Conservation (phyloP, 2,113 vertebrate genomes). For the Xiphophorus couchianus region DNA sequence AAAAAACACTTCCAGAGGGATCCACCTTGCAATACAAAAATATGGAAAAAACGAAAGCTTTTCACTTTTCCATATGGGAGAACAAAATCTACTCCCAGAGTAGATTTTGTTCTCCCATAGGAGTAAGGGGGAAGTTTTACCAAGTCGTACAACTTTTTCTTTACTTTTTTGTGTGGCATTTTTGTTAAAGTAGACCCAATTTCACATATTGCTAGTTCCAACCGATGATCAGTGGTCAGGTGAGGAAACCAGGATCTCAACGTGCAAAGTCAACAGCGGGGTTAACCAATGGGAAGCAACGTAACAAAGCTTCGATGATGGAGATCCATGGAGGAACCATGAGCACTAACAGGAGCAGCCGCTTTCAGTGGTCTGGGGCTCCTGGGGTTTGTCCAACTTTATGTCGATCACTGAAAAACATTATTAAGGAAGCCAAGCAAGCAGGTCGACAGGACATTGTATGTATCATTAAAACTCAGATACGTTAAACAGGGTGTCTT, state of each 20-base stretch:
- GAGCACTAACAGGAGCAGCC: conserved; percentile 91
- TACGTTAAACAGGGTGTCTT: background rate
- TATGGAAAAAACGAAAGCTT: conserved; percentile 72
- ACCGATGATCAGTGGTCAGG: conserved; percentile 64
- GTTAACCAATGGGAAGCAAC: conserved; percentile 90
- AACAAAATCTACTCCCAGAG: conserved; percentile 76
- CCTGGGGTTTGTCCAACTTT: conserved; percentile 92
- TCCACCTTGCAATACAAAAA: background rate
- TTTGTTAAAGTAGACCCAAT: conserved; percentile 84
- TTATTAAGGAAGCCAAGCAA: conserved; percentile 75
- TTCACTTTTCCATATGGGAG: conserved; percentile 70
- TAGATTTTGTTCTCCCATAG: background rate
- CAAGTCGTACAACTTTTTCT: conserved; percentile 82
- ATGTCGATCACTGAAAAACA: conserved; percentile 89
- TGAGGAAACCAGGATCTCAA: conserved; percentile 77
- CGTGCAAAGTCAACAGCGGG: conserved; percentile 83
- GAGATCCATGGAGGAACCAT: conserved; percentile 32
- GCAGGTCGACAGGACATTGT: background rate
- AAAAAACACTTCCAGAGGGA: conserved; percentile 32
- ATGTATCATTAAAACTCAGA: no score
- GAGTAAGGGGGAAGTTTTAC: conserved; percentile 51
- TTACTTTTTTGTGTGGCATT: conserved; percentile 77
- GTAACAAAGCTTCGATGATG: conserved; percentile 84
- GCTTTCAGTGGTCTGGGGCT: conserved; percentile 85
- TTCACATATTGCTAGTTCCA: conserved; percentile 80